phyloP scores from a whole-genome alignment of 92 coral and sea anemone species.

The Nematostella vectensis region DNA sequence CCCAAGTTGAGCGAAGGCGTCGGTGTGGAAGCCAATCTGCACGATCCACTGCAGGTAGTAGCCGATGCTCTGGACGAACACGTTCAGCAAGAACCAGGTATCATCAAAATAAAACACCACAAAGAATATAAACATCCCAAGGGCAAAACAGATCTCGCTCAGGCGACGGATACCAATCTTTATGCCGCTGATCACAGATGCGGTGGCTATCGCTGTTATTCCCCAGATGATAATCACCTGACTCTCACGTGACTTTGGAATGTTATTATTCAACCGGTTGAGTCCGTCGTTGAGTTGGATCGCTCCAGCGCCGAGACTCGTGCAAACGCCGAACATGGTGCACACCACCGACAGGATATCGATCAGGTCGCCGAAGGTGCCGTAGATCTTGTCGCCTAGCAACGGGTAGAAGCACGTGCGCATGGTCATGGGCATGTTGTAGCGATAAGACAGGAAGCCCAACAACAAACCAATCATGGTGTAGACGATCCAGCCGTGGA shows the following conservation, averaged over 20 bases:
- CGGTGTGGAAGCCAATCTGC: constrained; percentile 50
- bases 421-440: constrained; percentile 84
- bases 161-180: constrained; percentile 86
- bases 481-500: constrained; percentile 92
- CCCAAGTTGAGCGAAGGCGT: constrained; percentile 54
- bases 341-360: not conserved
- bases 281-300: constrained; percentile 62
- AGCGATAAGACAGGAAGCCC: constrained; percentile 67
- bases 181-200: constrained; percentile 82
- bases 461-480: constrained; percentile 74
- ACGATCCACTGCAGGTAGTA: constrained; percentile 74
- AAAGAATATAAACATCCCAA: constrained; percentile 81
- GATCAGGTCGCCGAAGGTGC: not conserved
- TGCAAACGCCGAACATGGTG: constrained; percentile 62
- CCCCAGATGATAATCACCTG: constrained; percentile 86
- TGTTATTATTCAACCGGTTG: constrained; percentile 53
- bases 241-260: constrained; percentile 35
- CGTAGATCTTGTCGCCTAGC: constrained; percentile 1
- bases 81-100: constrained; percentile 79
- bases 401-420: constrained; percentile 41
- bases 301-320: constrained; percentile 86
- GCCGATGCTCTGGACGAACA: constrained; percentile 12
- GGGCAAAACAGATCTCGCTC: constrained; percentile 75
- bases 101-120: constrained; percentile 74
- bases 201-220: constrained; percentile 70